Evolutionary conservation across 2,888 invertebrate genomes (phyloP).

Genomic region (Melinaea menophilus): DNA sequence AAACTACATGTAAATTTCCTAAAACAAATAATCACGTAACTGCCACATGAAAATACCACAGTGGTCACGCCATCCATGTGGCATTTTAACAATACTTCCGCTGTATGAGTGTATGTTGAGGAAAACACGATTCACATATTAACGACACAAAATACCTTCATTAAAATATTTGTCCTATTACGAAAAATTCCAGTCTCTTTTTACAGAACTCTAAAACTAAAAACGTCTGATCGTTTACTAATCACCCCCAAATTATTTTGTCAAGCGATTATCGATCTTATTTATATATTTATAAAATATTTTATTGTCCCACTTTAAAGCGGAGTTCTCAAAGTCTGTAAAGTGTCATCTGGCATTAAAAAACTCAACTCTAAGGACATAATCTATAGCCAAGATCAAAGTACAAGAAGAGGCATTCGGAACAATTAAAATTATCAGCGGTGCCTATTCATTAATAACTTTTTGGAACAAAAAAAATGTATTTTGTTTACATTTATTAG

Average conservation of each 20-base stretch:
- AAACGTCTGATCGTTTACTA: conserved; percentile 33
- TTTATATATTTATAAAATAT: conserved; percentile 2
- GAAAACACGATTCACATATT: conserved; percentile 53
- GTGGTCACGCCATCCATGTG: conserved; percentile 15
- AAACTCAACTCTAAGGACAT: conserved; percentile 39
- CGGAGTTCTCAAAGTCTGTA: conserved; percentile 39
- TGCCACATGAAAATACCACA: conserved; percentile 1
- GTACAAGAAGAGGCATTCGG: conserved; percentile 50
- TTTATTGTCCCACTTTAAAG: neutral
- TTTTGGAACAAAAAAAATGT: conserved; percentile 58
- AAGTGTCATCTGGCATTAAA: conserved; percentile 47
- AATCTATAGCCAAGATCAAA: conserved; percentile 54
- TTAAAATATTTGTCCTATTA: conserved; percentile 70
- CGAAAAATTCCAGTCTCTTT: conserved; percentile 54
- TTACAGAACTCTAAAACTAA: conserved; percentile 49
- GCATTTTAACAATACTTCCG: conserved; percentile 72
- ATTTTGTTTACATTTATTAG: conserved; percentile 77
- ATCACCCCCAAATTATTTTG: conserved; percentile 23
- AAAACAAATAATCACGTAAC: neutral
- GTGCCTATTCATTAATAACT: conserved; percentile 62
- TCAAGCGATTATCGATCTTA: conserved; percentile 14
- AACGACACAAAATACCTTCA: conserved; percentile 58
- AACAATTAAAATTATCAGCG: conserved; percentile 69
- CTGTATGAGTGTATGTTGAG: conserved; percentile 32
- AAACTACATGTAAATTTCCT: neutral